Conservation (phyloP, 2,797 vertebrate genomes). For the Trachurus trachurus region DNA sequence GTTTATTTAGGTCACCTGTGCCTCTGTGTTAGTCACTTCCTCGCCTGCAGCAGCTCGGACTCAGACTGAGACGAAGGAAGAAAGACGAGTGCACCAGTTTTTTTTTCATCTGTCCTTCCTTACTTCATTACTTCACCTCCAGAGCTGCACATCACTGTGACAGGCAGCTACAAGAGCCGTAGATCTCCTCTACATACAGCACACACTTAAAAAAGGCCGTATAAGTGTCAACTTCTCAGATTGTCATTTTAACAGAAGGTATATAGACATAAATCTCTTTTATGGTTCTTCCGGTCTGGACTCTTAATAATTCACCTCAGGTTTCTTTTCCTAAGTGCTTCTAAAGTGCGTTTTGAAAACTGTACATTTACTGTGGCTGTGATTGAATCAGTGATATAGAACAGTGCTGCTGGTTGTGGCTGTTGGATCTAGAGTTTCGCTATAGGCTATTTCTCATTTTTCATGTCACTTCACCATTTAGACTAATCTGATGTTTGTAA, state of each 20-base stretch:
- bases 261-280: not conserved
- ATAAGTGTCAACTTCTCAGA: not conserved
- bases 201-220: not conserved
- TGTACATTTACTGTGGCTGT: not conserved
- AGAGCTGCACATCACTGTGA: not conserved
- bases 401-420: not conserved
- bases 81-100: not conserved
- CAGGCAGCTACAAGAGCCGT: not conserved
- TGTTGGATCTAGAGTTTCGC: too few relatives aligned
- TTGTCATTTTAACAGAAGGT: not conserved
- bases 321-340: not conserved
- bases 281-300: not conserved
- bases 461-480: too few relatives aligned
- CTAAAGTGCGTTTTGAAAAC: not conserved
- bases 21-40: conserved; percentile 27
- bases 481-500: too few relatives aligned
- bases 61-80: not conserved
- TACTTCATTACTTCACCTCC: too few relatives aligned
- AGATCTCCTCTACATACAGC: too few relatives aligned
- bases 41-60: not conserved
- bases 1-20: conserved; percentile 12
- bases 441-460: too few relatives aligned
- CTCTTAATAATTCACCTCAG: conserved; percentile 1
- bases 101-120: not conserved
- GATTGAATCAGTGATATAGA: not conserved